Conservation (phyloP, 2,797 vertebrate species). For the Sebastolobus altivelis region DNA sequence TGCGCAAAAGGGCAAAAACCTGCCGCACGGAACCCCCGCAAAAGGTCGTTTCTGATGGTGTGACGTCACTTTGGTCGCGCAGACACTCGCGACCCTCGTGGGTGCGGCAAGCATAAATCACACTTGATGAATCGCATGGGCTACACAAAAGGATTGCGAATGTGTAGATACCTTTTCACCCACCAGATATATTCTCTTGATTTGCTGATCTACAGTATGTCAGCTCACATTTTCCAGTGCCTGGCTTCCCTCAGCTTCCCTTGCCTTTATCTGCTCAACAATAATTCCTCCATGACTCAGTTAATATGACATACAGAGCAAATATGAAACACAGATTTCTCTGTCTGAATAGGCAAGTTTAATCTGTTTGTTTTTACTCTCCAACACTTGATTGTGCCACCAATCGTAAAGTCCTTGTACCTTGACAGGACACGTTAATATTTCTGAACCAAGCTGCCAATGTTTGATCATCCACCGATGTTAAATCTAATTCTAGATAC, state of each 20-base stretch:
- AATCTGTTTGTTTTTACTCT: constrained; percentile 32
- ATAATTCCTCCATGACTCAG: constrained; percentile 43
- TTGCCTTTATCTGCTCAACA: constrained; percentile 29
- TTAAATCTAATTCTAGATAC: not conserved
- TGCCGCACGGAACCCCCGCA: no score
- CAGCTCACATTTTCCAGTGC: constrained; percentile 44
- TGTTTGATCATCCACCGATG: not conserved
- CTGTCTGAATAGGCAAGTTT: constrained; percentile 20
- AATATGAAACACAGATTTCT: constrained; percentile 21
- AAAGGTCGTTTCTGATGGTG: no score
- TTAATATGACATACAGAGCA: constrained; percentile 32
- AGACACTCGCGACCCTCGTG: no score
- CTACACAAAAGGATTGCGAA: not conserved
- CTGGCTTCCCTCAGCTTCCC: not conserved
- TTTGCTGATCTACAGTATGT: constrained; percentile 38
- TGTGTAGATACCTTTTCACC: constrained; percentile 39
- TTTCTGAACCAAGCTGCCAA: not conserved
- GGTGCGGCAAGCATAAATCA: no score
- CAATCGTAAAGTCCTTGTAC: not conserved
- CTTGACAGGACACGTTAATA: not conserved
- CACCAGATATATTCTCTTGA: constrained; percentile 36
- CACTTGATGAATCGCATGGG: not conserved
- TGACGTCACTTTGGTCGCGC: no score
- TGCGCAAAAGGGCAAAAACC: no score
- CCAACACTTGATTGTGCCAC: not conserved